Evolutionary conservation across 2,113 vertebrate genomes (phyloP).

Genomic region (Miniopterus natalensis): DNA sequence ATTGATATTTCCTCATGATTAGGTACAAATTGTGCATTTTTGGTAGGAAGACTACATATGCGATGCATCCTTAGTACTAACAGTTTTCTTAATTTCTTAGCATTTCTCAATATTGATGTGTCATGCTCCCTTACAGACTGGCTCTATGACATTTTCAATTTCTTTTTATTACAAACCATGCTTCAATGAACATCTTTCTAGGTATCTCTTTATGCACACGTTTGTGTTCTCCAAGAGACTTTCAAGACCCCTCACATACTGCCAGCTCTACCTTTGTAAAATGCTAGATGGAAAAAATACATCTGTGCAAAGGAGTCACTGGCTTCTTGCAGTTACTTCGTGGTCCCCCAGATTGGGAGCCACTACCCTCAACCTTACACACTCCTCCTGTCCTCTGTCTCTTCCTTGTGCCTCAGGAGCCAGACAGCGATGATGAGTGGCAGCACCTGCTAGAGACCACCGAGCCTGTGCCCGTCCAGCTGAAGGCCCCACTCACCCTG

Average conservation of each 20-base stretch:
- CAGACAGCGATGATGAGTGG: constrained; percentile 92
- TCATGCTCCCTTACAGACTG: not conserved
- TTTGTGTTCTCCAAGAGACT: not conserved
- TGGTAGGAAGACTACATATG: not conserved
- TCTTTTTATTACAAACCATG: not conserved
- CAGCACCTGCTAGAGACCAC: constrained; percentile 86
- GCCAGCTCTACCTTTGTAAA: not conserved
- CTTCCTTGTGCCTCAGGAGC: constrained; percentile 83
- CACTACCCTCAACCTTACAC: not conserved
- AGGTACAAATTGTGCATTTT: not conserved
- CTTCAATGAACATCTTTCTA: not conserved
- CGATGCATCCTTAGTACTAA: not conserved
- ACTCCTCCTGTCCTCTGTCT: not conserved
- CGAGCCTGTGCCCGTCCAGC: constrained; percentile 81
- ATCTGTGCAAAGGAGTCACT: not conserved
- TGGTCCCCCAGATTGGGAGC: not conserved
- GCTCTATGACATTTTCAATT: not conserved
- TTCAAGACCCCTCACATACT: not conserved
- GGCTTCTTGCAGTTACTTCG: not conserved
- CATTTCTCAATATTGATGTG: constrained; percentile 5
- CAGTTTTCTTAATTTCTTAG: not conserved
- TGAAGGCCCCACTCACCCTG: constrained; percentile 80
- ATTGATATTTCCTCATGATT: not conserved
- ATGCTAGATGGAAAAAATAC: not conserved
- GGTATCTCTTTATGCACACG: not conserved